A percentile compares a stretch with the other conserved stretches of the same genome.
phyloP scores from a whole-genome alignment of 2,797 vertebrate species.

The Sebastes vulpes region DNA sequence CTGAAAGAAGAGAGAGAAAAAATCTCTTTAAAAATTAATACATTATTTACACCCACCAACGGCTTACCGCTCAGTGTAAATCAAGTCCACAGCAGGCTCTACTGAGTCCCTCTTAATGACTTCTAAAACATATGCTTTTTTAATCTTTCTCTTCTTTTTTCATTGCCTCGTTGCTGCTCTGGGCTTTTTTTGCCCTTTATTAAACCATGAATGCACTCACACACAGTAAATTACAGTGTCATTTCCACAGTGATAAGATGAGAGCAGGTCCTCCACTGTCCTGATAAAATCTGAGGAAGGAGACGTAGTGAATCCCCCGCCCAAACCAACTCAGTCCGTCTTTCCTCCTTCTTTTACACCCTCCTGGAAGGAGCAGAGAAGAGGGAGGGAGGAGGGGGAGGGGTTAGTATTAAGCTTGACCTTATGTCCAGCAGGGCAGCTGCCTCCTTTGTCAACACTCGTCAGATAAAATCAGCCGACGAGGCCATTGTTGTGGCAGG shows the following conservation, averaged over 20 bases:
- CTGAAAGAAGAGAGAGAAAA: conserved; percentile 67
- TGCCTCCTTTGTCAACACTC: conserved; percentile 81
- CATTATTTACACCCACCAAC: conserved; percentile 82
- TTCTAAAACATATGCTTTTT: conserved; percentile 84
- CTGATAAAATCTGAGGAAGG: conserved; percentile 73
- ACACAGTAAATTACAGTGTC: conserved; percentile 59
- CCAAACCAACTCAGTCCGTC: not conserved
- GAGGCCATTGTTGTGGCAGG: conserved; percentile 85
- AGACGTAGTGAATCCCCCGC: not conserved
- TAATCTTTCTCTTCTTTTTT: conserved; percentile 73
- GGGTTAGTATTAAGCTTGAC: conserved; percentile 69
- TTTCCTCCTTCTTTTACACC: not conserved
- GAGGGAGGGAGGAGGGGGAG: not conserved
- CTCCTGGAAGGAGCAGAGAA: conserved; percentile 22
- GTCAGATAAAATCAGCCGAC: conserved; percentile 77
- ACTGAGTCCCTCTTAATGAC: conserved; percentile 82
- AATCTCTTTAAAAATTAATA: conserved; percentile 86
- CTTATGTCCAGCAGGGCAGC: conserved; percentile 69
- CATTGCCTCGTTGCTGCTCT: conserved; percentile 62
- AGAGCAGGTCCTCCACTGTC: conserved; percentile 42
- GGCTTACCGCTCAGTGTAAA: conserved; percentile 78
- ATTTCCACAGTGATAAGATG: conserved; percentile 68
- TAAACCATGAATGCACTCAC: conserved; percentile 56
- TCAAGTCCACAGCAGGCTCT: conserved; percentile 80
- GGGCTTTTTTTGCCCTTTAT: conserved; percentile 65